Conservation (phyloP, 2,797 vertebrate species). For the Tenualosa ilisha region DNA sequence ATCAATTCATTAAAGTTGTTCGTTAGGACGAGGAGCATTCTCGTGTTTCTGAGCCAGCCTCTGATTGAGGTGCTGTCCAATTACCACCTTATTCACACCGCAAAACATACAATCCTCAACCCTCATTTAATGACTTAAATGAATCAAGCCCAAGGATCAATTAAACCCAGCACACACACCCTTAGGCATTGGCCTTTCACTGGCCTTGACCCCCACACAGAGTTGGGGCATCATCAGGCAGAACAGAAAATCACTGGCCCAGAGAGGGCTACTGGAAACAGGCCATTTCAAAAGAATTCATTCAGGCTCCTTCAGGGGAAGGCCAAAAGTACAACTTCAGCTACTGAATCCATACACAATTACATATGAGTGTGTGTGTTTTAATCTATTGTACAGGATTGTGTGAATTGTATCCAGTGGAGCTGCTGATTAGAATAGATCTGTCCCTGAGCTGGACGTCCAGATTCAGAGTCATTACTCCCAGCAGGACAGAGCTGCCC, state of each 20-base stretch:
- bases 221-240: not conserved
- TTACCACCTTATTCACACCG: slow-evolving; percentile 1
- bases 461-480: not conserved
- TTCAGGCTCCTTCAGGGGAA: not conserved
- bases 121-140: slow-evolving; percentile 13
- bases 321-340: not conserved
- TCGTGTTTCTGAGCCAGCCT: not conserved
- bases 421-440: not conserved
- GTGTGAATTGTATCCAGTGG: not conserved
- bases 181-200: not conserved
- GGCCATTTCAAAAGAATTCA: not conserved
- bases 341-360: not conserved
- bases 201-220: not conserved
- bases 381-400: not conserved
- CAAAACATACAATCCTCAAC: slow-evolving; percentile 13
- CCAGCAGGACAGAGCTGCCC: not conserved
- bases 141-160: slow-evolving; percentile 23
- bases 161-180: not conserved
- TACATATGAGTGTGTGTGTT: not conserved
- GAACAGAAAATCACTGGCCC: not conserved
- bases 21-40: slow-evolving; percentile 3
- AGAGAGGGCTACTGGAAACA: not conserved
- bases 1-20: slow-evolving; percentile 18
- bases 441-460: not conserved
- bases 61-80: slow-evolving; percentile 24